phyloP scores from a whole-genome alignment of 2,888 invertebrate genomes.

The Prenolepis imparis region DNA sequence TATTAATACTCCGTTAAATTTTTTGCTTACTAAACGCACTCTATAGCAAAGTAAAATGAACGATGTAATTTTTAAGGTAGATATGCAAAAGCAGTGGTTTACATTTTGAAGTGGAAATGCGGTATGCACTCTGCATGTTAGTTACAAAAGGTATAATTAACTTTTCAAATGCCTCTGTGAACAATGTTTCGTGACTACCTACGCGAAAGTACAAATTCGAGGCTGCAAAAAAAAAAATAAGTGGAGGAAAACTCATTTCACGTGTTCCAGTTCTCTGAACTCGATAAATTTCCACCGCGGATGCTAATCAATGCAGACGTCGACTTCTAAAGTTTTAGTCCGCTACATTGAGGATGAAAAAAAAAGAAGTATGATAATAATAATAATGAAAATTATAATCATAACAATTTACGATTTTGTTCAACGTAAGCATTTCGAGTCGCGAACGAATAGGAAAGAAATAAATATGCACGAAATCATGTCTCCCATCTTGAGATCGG shows the following conservation, averaged over 20 bases:
- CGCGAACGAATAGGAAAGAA: conserved; percentile 44
- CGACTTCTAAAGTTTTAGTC: conserved; percentile 61
- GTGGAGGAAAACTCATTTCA: conserved; percentile 63
- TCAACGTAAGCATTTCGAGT: conserved; percentile 1
- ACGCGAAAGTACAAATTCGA: conserved; percentile 44
- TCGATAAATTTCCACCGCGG: conserved; percentile 66
- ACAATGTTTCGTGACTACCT: conserved; percentile 62
- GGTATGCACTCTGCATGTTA: conserved; percentile 20
- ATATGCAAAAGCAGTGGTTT: conserved; percentile 41
- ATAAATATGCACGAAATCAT: conserved; percentile 60
- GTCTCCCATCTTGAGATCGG: conserved; percentile 21
- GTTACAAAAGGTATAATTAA: conserved; percentile 57
- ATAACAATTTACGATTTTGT: conserved; percentile 59
- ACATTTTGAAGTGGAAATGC: conserved; percentile 35
- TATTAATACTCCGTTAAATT: conserved; percentile 2
- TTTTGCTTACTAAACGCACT: background rate
- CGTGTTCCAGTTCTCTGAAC: conserved; percentile 68
- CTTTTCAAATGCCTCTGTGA: conserved; percentile 49
- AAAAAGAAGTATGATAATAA: conserved; percentile 55
- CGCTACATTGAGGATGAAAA: conserved; percentile 2
- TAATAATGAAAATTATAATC: conserved; percentile 54
- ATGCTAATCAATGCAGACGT: conserved; percentile 71
- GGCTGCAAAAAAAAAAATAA: conserved; percentile 49
- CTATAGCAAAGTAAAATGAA: background rate
- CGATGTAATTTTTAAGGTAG: conserved; percentile 41